Evolutionary conservation across 2,113 vertebrate genomes (phyloP).

Genomic region (Triplophysa dalaica): DNA sequence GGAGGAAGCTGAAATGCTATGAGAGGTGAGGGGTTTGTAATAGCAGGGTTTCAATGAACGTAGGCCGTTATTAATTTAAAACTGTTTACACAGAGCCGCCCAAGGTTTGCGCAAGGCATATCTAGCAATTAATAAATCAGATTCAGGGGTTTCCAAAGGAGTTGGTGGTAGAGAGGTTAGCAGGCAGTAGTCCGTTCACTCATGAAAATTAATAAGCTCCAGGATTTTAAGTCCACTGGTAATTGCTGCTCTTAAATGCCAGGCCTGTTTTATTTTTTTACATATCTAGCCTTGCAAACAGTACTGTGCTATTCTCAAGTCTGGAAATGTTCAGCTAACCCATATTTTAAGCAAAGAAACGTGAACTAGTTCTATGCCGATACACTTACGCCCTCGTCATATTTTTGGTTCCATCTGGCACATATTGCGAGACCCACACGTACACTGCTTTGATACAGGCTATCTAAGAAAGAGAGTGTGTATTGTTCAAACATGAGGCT

Average conservation of each 20-base stretch:
- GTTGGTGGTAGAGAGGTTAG: background rate
- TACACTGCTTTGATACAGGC: slow-evolving; percentile 47
- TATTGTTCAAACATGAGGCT: slow-evolving; percentile 69
- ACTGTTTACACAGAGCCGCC: slow-evolving; percentile 29
- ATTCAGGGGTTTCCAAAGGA: background rate
- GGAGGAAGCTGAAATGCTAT: slow-evolving; percentile 15
- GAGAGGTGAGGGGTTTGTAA: slow-evolving; percentile 37
- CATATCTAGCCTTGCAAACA: background rate
- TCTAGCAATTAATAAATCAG: slow-evolving; percentile 48
- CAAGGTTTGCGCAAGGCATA: slow-evolving; percentile 31
- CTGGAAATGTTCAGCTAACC: background rate
- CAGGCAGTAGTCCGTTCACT: slow-evolving; percentile 19
- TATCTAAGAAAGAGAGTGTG: slow-evolving; percentile 59
- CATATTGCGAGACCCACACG: background rate
- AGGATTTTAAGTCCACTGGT: slow-evolving; percentile 35
- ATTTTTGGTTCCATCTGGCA: background rate
- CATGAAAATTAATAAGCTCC: slow-evolving; percentile 26
- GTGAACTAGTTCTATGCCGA: background rate
- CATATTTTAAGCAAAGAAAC: background rate
- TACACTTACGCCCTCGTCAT: slow-evolving; percentile 10
- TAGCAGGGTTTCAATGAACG: slow-evolving; percentile 42
- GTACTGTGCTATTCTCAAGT: background rate
- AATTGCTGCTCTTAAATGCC: slow-evolving; percentile 36
- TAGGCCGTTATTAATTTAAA: slow-evolving; percentile 44
- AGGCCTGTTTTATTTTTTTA: background rate